Percentiles rank a stretch among this genome's conserved stretches.
Conservation (phyloP, 2,113 vertebrate genomes). For the Heteronetta atricapilla region DNA sequence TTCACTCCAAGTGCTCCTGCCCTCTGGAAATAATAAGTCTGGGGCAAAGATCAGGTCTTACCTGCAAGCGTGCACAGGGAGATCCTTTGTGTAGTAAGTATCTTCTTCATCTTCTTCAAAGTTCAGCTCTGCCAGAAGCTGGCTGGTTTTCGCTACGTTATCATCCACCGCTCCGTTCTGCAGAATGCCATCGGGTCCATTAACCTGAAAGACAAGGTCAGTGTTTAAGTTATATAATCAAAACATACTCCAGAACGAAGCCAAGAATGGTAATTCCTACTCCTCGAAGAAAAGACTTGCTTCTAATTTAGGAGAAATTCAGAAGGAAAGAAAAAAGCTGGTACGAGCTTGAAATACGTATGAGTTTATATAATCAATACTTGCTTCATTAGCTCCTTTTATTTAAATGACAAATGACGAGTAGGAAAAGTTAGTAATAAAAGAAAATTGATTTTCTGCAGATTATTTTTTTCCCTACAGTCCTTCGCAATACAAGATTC, state of each 20-base stretch:
- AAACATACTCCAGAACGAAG: neutral
- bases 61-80: conserved; percentile 97
- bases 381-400: neutral
- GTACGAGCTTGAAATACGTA: neutral
- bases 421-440: neutral
- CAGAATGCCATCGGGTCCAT: conserved; percentile 92
- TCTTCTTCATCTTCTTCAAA: conserved; percentile 98
- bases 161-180: conserved; percentile 93
- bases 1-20: neutral
- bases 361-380: accelerated
- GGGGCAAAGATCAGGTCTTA: neutral
- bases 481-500: neutral
- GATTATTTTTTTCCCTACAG: neutral
- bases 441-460: neutral
- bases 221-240: neutral
- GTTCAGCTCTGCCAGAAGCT: conserved; percentile 93
- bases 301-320: neutral
- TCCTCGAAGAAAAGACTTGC: neutral
- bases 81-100: conserved; percentile 97
- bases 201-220: conserved; percentile 75
- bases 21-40: neutral
- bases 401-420: neutral
- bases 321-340: neutral
- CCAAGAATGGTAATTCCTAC: neutral
- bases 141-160: conserved; percentile 90